These are phyloP conservation scores for Lethenteron reissneri DNA, from an alignment of 2,113 vertebrate genomes.

Conservation along the genomic window DNA sequence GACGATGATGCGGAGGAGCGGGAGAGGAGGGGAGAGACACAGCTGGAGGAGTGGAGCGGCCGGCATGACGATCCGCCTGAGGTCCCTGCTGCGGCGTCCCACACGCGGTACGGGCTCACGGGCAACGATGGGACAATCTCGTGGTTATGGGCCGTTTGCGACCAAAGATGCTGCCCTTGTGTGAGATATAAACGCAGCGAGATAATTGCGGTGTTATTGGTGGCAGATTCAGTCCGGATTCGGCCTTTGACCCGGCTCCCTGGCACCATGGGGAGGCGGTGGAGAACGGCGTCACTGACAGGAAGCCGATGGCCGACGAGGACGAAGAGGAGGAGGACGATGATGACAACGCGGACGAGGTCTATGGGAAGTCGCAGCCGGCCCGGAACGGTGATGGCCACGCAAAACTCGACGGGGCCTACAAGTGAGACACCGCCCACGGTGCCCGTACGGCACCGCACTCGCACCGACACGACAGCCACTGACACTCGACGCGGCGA, in stretches of 20 bases:
- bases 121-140: slow-evolving; percentile 11
- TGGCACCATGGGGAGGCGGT: too few species aligned
- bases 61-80: slow-evolving; percentile 17
- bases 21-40: slow-evolving; percentile 15
- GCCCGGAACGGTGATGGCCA: not conserved
- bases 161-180: too few species aligned
- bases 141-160: too few species aligned
- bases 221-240: too few species aligned
- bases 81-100: slow-evolving; percentile 3
- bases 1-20: slow-evolving; percentile 33
- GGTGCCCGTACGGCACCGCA: too few species aligned
- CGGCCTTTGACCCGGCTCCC: too few species aligned
- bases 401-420: not conserved
- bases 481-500: too few species aligned
- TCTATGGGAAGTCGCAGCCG: not conserved
- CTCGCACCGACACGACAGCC: too few species aligned
- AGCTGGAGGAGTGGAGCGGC: slow-evolving; percentile 17
- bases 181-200: too few species aligned
- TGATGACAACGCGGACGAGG: slow-evolving; percentile 1
- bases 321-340: not conserved
- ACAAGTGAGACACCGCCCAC: not conserved
- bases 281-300: not conserved
- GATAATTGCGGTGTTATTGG: too few species aligned
- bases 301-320: not conserved
- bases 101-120: slow-evolving; percentile 19